These are phyloP conservation scores for Ypsolopha sequella DNA, from an alignment of 2,888 invertebrate genomes.

Conservation along the genomic window DNA sequence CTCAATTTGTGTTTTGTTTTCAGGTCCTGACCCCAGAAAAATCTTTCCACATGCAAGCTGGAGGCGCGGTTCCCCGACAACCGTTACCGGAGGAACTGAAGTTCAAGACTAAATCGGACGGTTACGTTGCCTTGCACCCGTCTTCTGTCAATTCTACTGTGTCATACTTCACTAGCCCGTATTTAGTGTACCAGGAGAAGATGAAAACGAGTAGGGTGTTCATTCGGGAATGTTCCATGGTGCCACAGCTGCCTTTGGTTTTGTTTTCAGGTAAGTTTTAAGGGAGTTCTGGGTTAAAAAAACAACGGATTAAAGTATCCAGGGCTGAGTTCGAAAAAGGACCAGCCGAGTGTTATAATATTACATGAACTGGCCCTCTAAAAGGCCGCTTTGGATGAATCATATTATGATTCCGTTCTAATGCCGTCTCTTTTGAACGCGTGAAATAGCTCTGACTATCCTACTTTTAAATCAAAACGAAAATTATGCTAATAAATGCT, in stretches of 20 bases:
- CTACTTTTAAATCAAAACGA: no score
- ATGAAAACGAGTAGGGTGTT: constrained; percentile 84
- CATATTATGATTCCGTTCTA: no score
- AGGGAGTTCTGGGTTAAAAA: no score
- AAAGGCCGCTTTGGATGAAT: no score
- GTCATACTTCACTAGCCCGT: constrained; percentile 78
- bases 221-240: constrained; percentile 85
- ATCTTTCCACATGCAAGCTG: constrained; percentile 78
- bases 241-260: constrained; percentile 80
- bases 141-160: constrained; percentile 80
- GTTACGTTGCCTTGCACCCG: constrained; percentile 80
- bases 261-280: constrained; percentile 66
- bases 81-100: constrained; percentile 78
- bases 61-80: constrained; percentile 81
- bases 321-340: no score
- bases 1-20: background rate
- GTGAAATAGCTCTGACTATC: no score
- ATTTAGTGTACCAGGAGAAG: constrained; percentile 86
- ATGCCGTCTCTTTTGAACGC: no score
- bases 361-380: no score
- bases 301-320: background rate
- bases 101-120: constrained; percentile 82
- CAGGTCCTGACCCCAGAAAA: constrained; percentile 82
- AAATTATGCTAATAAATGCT: no score
- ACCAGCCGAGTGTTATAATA: no score